Evolutionary conservation across 2,888 invertebrate species (phyloP), one percentile per base, ranked within the genome.

Genomic region (Tiphia femorata): DNA sequence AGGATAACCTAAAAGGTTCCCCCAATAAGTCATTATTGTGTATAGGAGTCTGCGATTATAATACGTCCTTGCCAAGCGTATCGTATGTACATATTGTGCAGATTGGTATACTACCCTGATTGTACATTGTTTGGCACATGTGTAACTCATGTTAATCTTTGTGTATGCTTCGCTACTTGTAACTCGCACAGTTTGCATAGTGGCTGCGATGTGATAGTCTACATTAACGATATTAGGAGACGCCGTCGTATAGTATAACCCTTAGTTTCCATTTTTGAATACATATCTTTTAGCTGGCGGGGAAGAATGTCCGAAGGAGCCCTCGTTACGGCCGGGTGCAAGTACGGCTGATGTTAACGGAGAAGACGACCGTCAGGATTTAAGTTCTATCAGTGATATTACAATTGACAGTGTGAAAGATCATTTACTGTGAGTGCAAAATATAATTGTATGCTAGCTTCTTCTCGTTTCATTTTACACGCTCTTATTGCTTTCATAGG

Each of bases 341-440:
- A 83, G 83, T 47, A 71, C 76, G 41, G 79, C 62, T 40, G 82
- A 81, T 30, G 83, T 86, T 29, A 86, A 86, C 55, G 86, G 86
- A 27, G 85, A 84, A 7, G 84, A 84, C 23, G 86, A 86, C 67
- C 84, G 84, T 62, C 85, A 85, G 73, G 85, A 86, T 70, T 68
- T 80, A 49, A 90, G 88, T 74, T 90, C 90, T 33, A 87, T 90
- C 58, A 95, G 92, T 12, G 96, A 96, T 84, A 96, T 97, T 80
- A 97, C 97, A 2, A 93, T 96, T 64, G 97, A 97, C 86, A 96
- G 96, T 23, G 95, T 97, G 44, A 91, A 94, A 67, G 96, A 96
- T 85, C 96, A 96, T 86, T 87, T 93, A 57, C 82, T 83, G 83
- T 83, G 77, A 80, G 80, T 78, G 14, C 8, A 33, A 47, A 10